Evolutionary conservation across 2,113 vertebrate species (phyloP).

Genomic region (Petroica traversi): DNA sequence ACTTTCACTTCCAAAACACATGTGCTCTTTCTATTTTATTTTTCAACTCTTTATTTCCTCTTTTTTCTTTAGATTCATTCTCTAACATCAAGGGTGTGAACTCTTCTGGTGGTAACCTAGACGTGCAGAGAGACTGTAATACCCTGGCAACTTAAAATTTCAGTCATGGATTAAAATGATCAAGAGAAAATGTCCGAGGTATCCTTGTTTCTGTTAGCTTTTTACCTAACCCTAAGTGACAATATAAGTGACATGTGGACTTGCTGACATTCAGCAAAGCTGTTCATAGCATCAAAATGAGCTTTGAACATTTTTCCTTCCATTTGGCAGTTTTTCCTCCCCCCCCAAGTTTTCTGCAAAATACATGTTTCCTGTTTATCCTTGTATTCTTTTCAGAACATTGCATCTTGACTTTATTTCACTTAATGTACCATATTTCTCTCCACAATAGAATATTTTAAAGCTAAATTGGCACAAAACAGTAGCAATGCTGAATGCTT

Average conservation of each 20-base stretch:
- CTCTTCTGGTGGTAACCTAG: conserved; percentile 38
- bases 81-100: conserved; percentile 25
- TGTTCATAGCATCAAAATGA: not conserved
- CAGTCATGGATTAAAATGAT: conserved; percentile 45
- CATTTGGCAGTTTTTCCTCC: not conserved
- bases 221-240: conserved; percentile 30
- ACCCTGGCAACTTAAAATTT: conserved; percentile 39
- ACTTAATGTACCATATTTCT: conserved; percentile 75
- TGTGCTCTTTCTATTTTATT: not conserved
- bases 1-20: not conserved
- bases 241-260: conserved; percentile 2
- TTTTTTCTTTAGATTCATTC: conserved; percentile 18
- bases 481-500: conserved; percentile 77
- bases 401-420: conserved; percentile 74
- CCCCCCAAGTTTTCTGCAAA: conserved; percentile 43
- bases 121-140: conserved; percentile 31
- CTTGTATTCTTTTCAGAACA: conserved; percentile 72
- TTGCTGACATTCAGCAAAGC: conserved; percentile 45
- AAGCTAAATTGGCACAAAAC: conserved; percentile 80
- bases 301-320: conserved; percentile 19
- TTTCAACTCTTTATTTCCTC: conserved; percentile 29
- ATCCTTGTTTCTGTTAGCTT: conserved; percentile 35
- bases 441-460: conserved; percentile 78
- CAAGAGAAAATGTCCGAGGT: conserved; percentile 21
- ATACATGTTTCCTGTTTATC: conserved; percentile 68